Conservation (phyloP, 64 coral and sea anemone species). For the Montipora sp. region DNA sequence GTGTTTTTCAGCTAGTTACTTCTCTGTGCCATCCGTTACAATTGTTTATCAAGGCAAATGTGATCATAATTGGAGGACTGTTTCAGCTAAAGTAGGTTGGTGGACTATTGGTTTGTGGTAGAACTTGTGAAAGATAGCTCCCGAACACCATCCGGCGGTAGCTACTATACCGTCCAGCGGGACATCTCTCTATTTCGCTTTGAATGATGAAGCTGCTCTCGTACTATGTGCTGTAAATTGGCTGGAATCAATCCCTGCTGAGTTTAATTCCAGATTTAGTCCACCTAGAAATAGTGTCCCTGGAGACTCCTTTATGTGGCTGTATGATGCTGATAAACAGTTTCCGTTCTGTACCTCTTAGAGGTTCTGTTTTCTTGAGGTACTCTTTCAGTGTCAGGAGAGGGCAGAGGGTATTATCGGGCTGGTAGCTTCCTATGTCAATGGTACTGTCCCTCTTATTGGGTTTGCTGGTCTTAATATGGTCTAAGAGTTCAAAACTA, state of each 20-base stretch:
- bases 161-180: conserved; percentile 43
- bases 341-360: conserved; percentile 46
- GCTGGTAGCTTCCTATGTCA: background rate
- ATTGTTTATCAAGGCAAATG: background rate
- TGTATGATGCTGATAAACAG: conserved; percentile 42
- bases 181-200: conserved; percentile 39
- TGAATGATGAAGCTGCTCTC: conserved; percentile 41
- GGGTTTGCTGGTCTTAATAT: conserved; percentile 63
- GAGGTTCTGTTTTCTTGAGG: conserved; percentile 39
- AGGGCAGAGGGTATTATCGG: conserved; percentile 25
- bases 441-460: background rate
- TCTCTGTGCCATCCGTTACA: background rate
- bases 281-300: conserved; percentile 68
- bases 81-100: conserved; percentile 37
- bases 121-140: conserved; percentile 53
- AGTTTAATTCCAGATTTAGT: conserved; percentile 28
- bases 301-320: conserved; percentile 18
- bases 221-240: conserved; percentile 45
- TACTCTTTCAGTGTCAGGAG: conserved; percentile 41
- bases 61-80: conserved; percentile 31
- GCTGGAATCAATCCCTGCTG: conserved; percentile 43
- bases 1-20: background rate
- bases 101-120: conserved; percentile 62
- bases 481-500: conserved; percentile 18
- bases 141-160: conserved; percentile 27